Evolutionary conservation across 2,797 vertebrate species (phyloP).

Genomic region (Rhinatrema bivittatum): DNA sequence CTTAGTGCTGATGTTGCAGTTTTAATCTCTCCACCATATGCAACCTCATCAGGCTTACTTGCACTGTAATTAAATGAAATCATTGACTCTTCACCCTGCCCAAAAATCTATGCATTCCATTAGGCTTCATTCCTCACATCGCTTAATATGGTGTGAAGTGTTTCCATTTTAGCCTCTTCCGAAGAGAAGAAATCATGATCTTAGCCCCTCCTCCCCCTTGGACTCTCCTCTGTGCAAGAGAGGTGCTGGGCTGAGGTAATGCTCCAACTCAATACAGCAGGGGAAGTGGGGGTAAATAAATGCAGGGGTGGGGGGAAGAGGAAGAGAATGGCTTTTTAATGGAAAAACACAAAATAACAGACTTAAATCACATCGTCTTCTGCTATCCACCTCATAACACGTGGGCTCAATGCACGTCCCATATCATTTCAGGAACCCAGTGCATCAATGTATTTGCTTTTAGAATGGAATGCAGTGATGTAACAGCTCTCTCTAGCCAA

Average conservation of each 20-base stretch:
- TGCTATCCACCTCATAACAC: too few species aligned
- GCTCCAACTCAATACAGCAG: neutral
- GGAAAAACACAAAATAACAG: too few species aligned
- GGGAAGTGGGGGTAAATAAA: slow-evolving; percentile 5
- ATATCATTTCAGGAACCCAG: too few species aligned
- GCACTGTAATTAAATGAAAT: neutral
- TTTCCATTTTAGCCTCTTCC: neutral
- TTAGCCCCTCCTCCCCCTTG: neutral
- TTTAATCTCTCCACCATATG: neutral
- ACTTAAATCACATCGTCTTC: slow-evolving; percentile 7
- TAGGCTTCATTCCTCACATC: neutral
- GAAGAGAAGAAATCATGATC: neutral
- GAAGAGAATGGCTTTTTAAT: too few species aligned
- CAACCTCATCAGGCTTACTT: neutral
- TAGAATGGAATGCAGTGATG: too few species aligned
- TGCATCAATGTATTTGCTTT: too few species aligned
- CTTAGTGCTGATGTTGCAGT: too few species aligned
- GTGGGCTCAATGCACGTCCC: too few species aligned
- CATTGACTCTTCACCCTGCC: neutral
- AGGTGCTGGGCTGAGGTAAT: slow-evolving; percentile 5
- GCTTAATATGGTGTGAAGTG: neutral
- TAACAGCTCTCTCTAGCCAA: too few species aligned
- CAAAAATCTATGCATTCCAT: neutral
- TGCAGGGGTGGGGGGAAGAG: neutral
- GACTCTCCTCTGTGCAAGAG: slow-evolving; percentile 1